These are phyloP conservation scores for Gallinago paraguaiae DNA, from an alignment of 2,113 vertebrate species.

Conservation along the genomic window DNA sequence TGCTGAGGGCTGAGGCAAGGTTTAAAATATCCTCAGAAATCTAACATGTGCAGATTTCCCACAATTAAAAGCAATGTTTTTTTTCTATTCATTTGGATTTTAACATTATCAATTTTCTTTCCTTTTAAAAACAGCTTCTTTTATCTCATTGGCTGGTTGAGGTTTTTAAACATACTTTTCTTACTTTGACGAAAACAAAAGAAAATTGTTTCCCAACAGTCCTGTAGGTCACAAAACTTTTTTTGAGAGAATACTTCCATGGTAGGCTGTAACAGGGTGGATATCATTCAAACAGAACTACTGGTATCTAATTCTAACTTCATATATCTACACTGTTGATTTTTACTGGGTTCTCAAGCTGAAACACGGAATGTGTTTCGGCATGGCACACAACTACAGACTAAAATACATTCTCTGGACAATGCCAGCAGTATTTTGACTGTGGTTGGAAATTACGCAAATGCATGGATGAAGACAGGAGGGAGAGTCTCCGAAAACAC, in stretches of 20 bases:
- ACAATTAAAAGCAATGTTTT: not conserved
- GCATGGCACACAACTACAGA: not conserved
- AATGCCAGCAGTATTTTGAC: not conserved
- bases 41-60: not conserved
- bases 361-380: not conserved
- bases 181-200: not conserved
- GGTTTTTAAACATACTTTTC: not conserved
- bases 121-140: not conserved
- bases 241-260: not conserved
- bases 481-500: not conserved
- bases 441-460: not conserved
- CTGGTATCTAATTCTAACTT: not conserved
- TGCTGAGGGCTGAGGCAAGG: not conserved
- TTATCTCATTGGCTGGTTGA: not conserved
- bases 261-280: not conserved
- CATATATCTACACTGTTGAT: not conserved
- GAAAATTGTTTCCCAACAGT: not conserved
- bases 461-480: not conserved
- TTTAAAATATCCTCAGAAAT: constrained; percentile 9
- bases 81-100: not conserved
- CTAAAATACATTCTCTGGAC: not conserved
- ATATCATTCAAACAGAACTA: not conserved
- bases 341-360: not conserved
- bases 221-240: not conserved
- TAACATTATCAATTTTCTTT: not conserved